Conservation (phyloP, 2,888 invertebrate genomes). For the Gortyna flavago region DNA sequence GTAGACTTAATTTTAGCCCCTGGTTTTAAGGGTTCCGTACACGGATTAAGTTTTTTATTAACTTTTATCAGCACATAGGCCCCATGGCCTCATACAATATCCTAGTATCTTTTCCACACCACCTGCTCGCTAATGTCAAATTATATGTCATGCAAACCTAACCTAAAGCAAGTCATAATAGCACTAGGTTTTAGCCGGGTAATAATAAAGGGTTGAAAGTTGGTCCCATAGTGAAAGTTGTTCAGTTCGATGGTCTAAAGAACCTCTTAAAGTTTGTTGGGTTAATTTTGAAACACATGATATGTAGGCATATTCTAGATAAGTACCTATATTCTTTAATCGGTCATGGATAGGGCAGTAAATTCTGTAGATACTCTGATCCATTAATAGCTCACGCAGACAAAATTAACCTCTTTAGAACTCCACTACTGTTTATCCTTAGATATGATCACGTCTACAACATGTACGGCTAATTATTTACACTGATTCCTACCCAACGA, state of each 20-base stretch:
- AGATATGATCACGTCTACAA: not conserved
- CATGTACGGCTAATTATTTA: not conserved
- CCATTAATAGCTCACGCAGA: not conserved
- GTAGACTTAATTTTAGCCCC: constrained; percentile 43
- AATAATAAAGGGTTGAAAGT: too few relatives aligned
- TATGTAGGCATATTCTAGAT: too few relatives aligned
- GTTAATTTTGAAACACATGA: too few relatives aligned
- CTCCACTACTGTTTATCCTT: too few relatives aligned
- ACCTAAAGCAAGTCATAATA: not conserved
- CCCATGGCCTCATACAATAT: not conserved
- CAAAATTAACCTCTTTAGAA: not conserved
- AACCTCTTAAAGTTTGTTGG: too few relatives aligned
- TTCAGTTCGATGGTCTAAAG: too few relatives aligned
- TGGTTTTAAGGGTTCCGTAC: constrained; percentile 28
- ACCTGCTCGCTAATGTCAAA: not conserved
- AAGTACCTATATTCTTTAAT: too few relatives aligned
- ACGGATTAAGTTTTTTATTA: too few relatives aligned
- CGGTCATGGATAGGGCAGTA: not conserved
- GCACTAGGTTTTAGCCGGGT: not conserved
- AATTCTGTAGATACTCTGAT: not conserved
- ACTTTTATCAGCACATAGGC: not conserved
- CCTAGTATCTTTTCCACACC: not conserved
- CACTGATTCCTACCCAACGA: not conserved
- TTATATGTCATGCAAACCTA: not conserved
- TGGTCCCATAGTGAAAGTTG: too few relatives aligned